These are phyloP conservation scores for Phalera bucephala DNA, from an alignment of 2,888 invertebrate species.

Conservation along the genomic window DNA sequence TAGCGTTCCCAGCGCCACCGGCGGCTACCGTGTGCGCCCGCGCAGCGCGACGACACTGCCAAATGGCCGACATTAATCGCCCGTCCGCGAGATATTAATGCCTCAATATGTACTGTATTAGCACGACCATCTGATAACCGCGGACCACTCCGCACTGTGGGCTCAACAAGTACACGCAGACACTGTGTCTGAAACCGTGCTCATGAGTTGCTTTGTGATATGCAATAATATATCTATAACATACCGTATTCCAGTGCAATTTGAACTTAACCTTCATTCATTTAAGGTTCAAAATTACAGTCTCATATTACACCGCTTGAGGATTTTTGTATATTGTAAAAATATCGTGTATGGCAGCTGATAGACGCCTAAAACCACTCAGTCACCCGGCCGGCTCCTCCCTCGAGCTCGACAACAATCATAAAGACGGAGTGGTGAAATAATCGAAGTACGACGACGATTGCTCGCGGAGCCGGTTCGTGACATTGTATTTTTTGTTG, in stretches of 20 bases:
- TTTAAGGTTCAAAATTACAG: neutral
- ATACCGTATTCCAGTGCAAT: neutral
- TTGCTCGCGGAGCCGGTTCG: conserved; percentile 9
- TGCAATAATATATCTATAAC: neutral
- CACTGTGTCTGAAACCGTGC: neutral
- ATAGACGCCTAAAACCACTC: conserved; percentile 8
- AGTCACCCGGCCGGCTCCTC: conserved; percentile 18
- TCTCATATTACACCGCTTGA: no score
- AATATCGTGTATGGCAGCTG: no score
- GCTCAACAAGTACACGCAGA: conserved; percentile 8
- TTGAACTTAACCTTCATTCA: neutral
- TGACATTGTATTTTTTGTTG: no score
- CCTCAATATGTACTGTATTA: conserved; percentile 32
- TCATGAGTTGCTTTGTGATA: neutral
- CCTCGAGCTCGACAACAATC: conserved; percentile 20
- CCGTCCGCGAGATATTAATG: conserved; percentile 26
- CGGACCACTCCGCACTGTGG: neutral
- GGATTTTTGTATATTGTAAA: no score
- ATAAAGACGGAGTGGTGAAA: conserved; percentile 13
- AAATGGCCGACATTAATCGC: conserved; percentile 26
- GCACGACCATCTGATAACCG: conserved; percentile 20
- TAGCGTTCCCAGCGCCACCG: neutral
- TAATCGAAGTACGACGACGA: conserved; percentile 19
- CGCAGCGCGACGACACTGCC: conserved; percentile 14
- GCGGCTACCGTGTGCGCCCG: neutral